Conservation (phyloP, 2,797 vertebrate genomes). For the Rhinichthys osculus region DNA sequence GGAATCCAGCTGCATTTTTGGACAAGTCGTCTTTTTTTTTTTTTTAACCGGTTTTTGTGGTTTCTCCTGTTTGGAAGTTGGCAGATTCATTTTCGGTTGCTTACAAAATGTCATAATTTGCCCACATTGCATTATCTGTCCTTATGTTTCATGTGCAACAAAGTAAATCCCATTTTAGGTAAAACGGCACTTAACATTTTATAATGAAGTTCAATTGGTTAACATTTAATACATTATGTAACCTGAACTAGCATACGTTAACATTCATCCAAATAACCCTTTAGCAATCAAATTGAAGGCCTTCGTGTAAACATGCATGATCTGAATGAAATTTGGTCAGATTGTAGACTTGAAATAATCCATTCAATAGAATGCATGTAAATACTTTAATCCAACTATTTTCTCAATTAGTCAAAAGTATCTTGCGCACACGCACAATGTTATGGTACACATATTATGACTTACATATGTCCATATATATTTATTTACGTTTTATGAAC, state of each 20-base stretch:
- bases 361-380: not conserved
- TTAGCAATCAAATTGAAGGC: not conserved
- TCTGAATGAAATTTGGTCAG: not conserved
- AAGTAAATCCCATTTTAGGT: not conserved
- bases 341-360: not conserved
- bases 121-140: not conserved
- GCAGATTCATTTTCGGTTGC: not conserved
- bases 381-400: not conserved
- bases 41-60: slow-evolving; percentile 11
- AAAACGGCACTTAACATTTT: not conserved
- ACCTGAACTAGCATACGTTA: not conserved
- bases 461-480: not conserved
- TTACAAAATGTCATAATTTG: not conserved
- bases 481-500: not conserved
- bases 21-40: not conserved
- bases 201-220: not conserved
- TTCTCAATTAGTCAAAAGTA: not conserved
- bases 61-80: slow-evolving; percentile 1
- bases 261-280: not conserved
- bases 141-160: not conserved
- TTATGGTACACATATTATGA: not conserved
- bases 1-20: slow-evolving; percentile 30
- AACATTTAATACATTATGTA: not conserved
- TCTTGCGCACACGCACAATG: not conserved
- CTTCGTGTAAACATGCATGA: not conserved